These are phyloP conservation scores for human (Homo sapiens) DNA, from an alignment of 2,113 vertebrate genomes.

Conservation along the genomic window GRCh38 chr7:128361001-128361500, in stretches of 20 bases:
- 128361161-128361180: slow-evolving; percentile 27
- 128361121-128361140: background rate
- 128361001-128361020: background rate
- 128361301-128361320: slow-evolving; percentile 51
- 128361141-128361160: background rate
- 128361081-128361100: no score
- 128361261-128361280: background rate
- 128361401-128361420: background rate
- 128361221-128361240: slow-evolving; percentile 21
- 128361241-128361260: background rate
- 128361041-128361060: background rate
- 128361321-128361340: background rate
- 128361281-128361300: background rate
- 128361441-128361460: background rate
- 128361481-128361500: background rate
- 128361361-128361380: background rate
- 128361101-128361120: background rate
- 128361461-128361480: background rate
- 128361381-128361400: background rate
- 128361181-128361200: slow-evolving; percentile 27
- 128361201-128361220: background rate
- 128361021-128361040: background rate
- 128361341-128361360: background rate
- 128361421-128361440: background rate
- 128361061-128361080: background rate